Percentiles rank a stretch among this genome's conserved stretches.
Evolutionary conservation across 1,140 invertebrate genomes (phyloP).

Genomic region (Drosophila melanica): DNA sequence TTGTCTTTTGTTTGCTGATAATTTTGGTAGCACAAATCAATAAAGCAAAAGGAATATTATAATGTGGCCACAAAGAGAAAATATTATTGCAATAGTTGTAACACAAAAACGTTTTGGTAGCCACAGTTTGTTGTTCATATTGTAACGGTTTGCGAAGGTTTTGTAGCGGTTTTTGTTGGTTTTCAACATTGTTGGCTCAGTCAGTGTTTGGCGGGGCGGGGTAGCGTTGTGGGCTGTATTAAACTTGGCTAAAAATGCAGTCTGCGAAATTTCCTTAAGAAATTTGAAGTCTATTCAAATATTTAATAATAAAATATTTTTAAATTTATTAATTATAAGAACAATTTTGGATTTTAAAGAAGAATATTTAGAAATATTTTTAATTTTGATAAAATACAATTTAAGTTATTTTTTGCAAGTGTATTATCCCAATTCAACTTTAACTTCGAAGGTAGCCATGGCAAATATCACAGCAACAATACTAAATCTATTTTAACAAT

Average conservation of each 20-base stretch:
- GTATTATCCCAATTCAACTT: constrained; percentile 52
- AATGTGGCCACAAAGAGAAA: constrained; percentile 52
- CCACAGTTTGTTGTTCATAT: constrained; percentile 45
- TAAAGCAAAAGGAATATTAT: constrained; percentile 68
- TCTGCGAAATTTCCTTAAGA: neutral
- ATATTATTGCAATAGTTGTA: constrained; percentile 56
- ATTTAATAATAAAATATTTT: too few species aligned
- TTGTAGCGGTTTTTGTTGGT: constrained; percentile 9
- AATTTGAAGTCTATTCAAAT: too few species aligned
- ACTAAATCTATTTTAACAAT: constrained; percentile 40
- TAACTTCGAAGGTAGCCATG: constrained; percentile 66
- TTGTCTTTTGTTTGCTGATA: constrained; percentile 59
- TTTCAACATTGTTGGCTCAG: constrained; percentile 9
- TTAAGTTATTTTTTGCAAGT: constrained; percentile 42
- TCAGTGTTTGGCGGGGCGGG: neutral
- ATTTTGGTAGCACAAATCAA: constrained; percentile 79
- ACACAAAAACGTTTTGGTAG: constrained; percentile 55
- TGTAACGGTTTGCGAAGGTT: constrained; percentile 53
- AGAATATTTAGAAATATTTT: neutral
- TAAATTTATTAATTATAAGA: too few species aligned
- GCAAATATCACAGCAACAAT: constrained; percentile 50
- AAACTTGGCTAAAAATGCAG: constrained; percentile 27
- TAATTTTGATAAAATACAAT: neutral
- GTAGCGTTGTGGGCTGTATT: constrained; percentile 15
- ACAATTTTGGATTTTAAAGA: too few species aligned